Percentiles rank a stretch among this genome's conserved stretches.
Conservation (phyloP, 2,113 vertebrate species). For the Halcyon malimbica region DNA sequence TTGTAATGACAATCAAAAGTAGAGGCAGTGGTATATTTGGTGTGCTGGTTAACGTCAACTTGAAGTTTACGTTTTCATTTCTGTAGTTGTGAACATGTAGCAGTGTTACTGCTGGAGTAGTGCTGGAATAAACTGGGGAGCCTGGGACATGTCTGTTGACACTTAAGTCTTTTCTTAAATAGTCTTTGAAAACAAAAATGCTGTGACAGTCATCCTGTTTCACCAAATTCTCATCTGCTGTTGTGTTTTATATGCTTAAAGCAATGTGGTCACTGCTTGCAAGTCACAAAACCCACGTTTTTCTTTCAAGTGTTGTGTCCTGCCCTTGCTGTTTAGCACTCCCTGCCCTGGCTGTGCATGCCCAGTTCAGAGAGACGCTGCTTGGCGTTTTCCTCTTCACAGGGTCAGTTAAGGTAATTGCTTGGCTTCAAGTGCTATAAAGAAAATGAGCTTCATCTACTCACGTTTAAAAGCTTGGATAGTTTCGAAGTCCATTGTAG, state of each 20-base stretch:
- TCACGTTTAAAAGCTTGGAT: neutral
- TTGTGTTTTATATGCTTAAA: neutral
- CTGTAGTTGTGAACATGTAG: neutral
- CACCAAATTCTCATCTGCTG: neutral
- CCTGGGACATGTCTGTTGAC: neutral
- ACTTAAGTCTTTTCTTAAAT: neutral
- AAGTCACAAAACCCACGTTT: neutral
- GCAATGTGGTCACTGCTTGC: neutral
- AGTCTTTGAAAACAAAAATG: neutral
- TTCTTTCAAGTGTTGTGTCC: neutral
- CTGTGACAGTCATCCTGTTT: neutral
- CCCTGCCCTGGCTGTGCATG: neutral
- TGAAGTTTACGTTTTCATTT: neutral
- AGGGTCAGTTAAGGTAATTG: conserved; percentile 18
- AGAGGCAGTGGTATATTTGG: neutral
- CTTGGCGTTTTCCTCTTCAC: neutral
- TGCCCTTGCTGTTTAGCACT: neutral
- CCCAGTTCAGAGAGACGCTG: neutral
- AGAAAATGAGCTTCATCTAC: neutral
- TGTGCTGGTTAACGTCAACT: neutral
- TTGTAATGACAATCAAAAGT: neutral
- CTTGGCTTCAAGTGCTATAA: neutral
- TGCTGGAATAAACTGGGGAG: neutral
- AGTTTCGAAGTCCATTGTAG: neutral
- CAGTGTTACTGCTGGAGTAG: neutral